Evolutionary conservation across 2,113 vertebrate genomes (phyloP).

Genomic region (Cavia aperea): DNA sequence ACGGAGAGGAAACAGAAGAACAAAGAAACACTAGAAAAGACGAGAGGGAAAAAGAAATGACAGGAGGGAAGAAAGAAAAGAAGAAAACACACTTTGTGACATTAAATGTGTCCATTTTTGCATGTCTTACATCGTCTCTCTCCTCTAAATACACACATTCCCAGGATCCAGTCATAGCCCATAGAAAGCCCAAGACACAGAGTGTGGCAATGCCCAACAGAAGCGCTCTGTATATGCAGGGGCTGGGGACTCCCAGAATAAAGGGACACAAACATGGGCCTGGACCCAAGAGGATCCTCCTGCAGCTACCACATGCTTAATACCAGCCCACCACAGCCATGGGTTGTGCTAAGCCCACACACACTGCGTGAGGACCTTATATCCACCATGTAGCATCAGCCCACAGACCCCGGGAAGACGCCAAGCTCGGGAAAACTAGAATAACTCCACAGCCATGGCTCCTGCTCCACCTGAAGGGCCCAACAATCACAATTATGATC

Average conservation of each 20-base stretch:
- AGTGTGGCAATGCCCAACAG: fast-evolving
- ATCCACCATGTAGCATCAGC: fast-evolving
- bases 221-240: not conserved
- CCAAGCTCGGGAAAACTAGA: not conserved
- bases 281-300: not conserved
- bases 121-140: not conserved
- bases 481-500: fast-evolving
- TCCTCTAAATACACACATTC: not conserved
- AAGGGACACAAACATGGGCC: not conserved
- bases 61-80: not conserved
- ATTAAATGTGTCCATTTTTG: fast-evolving
- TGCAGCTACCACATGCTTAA: fast-evolving
- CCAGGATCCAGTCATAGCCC: fast-evolving
- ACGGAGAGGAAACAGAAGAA: no score
- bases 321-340: fast-evolving
- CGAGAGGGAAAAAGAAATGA: not conserved
- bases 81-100: not conserved
- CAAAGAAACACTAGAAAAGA: not conserved
- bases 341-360: fast-evolving
- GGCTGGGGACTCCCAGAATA: no score
- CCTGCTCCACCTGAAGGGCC: fast-evolving
- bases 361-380: fast-evolving
- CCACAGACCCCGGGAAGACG: fast-evolving
- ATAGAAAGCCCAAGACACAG: not conserved
- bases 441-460: fast-evolving